phyloP scores from a whole-genome alignment of 2,797 vertebrate genomes.

The Graptemys geographica region DNA sequence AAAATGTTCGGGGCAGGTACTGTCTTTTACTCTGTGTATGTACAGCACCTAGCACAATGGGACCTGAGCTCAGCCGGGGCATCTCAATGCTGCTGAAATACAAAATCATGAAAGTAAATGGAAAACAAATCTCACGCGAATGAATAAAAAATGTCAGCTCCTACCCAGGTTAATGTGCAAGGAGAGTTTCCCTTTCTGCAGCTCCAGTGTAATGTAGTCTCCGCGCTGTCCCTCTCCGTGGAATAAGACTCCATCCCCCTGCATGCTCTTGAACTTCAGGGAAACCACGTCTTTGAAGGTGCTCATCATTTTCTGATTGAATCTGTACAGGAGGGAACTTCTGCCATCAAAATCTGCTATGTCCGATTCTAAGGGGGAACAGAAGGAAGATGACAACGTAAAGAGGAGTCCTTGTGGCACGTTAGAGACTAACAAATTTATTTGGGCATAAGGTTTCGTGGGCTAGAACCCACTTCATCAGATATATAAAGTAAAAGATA shows the following conservation, averaged over 20 bases:
- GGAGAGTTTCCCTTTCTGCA: conserved; percentile 90
- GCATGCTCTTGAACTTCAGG: conserved; percentile 94
- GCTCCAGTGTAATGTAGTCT: conserved; percentile 94
- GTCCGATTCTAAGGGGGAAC: conserved; percentile 86
- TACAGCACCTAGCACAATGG: background rate
- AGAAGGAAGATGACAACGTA: conserved; percentile 34
- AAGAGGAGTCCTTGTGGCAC: background rate
- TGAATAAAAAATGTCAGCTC: background rate
- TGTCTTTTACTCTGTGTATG: background rate
- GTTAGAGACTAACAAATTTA: too few species aligned
- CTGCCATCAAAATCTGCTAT: conserved; percentile 95
- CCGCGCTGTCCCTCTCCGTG: conserved; percentile 97
- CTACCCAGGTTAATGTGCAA: conserved; percentile 94
- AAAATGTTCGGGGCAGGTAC: background rate
- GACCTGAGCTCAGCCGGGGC: background rate
- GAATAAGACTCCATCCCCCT: conserved; percentile 93
- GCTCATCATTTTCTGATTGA: conserved; percentile 98
- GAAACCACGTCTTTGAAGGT: conserved; percentile 98
- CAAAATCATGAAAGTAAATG: background rate
- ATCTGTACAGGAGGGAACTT: conserved; percentile 96
- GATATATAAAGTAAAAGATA: too few species aligned
- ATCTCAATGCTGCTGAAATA: background rate
- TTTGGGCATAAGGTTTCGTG: too few species aligned
- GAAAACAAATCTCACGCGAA: background rate
- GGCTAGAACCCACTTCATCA: too few species aligned